Conservation (phyloP, 2,797 vertebrate genomes). For the Sitta carolinensis region DNA sequence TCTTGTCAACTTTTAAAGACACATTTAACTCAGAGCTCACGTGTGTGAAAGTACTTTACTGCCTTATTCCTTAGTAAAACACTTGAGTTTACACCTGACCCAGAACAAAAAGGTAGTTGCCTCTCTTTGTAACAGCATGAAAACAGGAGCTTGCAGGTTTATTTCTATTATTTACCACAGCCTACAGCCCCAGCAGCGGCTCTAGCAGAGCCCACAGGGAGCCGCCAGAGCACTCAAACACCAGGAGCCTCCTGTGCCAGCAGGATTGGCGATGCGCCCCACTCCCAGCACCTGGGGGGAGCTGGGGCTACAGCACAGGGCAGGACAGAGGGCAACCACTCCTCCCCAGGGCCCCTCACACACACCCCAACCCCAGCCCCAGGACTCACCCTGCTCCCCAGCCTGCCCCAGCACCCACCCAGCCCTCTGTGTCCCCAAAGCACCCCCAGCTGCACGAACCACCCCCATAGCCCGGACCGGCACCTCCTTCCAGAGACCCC, state of each 20-base stretch:
- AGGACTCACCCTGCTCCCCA: not conserved
- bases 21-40: accelerated
- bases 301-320: not conserved
- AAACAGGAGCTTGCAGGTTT: accelerated
- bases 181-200: not conserved
- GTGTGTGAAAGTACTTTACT: accelerated
- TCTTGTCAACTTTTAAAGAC: not conserved
- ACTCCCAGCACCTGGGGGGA: not conserved
- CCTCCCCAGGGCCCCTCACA: not conserved
- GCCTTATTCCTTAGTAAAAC: not conserved
- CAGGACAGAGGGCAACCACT: no score
- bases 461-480: not conserved
- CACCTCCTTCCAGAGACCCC: not conserved
- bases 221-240: accelerated
- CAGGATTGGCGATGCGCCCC: accelerated
- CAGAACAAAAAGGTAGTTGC: not conserved
- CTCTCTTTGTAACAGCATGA: not conserved
- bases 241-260: not conserved
- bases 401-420: not conserved
- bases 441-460: not conserved
- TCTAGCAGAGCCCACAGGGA: accelerated
- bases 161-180: not conserved
- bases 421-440: not conserved
- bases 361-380: not conserved
- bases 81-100: not conserved